phyloP scores from a whole-genome alignment of 2,888 invertebrate genomes.

The Neoscelio sp. region DNA sequence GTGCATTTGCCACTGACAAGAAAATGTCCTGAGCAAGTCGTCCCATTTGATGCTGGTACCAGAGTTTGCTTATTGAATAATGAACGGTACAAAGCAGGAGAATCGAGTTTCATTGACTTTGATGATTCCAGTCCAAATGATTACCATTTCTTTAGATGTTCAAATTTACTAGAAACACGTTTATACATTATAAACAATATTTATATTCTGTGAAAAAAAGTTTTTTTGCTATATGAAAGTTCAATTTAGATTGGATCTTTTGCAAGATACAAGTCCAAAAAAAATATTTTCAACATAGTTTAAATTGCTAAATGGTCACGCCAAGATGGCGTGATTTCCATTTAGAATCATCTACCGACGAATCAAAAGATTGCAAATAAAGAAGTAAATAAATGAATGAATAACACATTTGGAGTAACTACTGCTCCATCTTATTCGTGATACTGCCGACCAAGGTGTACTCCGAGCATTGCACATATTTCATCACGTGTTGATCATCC shows the following conservation, averaged over 20 bases:
- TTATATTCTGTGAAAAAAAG: no score
- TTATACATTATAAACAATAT: not conserved
- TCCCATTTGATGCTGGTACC: conserved; percentile 74
- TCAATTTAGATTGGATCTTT: no score
- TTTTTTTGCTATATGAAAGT: no score
- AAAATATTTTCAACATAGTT: no score
- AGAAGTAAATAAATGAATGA: conserved; percentile 49
- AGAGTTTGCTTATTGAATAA: conserved; percentile 75
- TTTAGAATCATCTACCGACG: conserved; percentile 68
- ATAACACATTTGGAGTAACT: conserved; percentile 32
- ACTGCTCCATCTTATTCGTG: conserved; percentile 15
- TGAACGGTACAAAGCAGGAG: conserved; percentile 63
- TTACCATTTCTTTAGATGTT: conserved; percentile 25
- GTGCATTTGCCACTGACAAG: conserved; percentile 70
- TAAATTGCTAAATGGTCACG: conserved; percentile 71
- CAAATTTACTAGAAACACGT: not conserved
- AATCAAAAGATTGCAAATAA: conserved; percentile 44
- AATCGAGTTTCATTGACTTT: conserved; percentile 46
- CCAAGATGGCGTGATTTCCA: conserved; percentile 70
- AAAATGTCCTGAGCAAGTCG: conserved; percentile 70
- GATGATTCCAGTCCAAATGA: conserved; percentile 54
- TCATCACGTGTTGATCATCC: conserved; percentile 45
- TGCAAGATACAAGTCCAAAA: no score
- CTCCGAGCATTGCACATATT: conserved; percentile 41
- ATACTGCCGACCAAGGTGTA: conserved; percentile 1